Conservation (phyloP, 2,888 invertebrate species). For the Rhodophaea formosa region DNA sequence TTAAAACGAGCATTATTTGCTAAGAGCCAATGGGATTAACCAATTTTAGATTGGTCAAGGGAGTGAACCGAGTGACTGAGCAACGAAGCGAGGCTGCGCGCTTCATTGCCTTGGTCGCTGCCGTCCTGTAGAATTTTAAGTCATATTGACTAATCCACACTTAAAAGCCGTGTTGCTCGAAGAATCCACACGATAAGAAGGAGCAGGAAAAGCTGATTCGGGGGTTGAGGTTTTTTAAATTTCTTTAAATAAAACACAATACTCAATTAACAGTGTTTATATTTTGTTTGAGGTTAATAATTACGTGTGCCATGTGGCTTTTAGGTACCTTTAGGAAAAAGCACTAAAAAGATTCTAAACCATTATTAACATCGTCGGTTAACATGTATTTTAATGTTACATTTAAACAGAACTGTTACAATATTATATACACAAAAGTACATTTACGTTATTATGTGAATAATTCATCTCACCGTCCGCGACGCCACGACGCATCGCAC, state of each 20-base stretch:
- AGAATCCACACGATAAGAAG: too few relatives aligned
- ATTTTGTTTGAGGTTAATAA: constrained; percentile 76
- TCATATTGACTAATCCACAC: too few relatives aligned
- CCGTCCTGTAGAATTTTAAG: too few relatives aligned
- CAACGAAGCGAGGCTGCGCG: too few relatives aligned
- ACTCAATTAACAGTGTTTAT: constrained; percentile 79
- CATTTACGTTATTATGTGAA: constrained; percentile 33
- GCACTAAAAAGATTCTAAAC: constrained; percentile 72
- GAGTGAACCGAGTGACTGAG: too few relatives aligned
- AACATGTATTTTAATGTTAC: constrained; percentile 59
- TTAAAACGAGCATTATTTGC: too few relatives aligned
- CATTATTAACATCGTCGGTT: constrained; percentile 65
- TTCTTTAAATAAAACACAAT: constrained; percentile 45
- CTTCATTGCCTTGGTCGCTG: too few relatives aligned
- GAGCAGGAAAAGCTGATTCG: too few relatives aligned
- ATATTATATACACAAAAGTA: constrained; percentile 51
- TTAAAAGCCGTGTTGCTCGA: too few relatives aligned
- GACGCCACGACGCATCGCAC: constrained; percentile 2
- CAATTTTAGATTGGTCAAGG: too few relatives aligned
- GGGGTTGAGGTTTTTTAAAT: too few relatives aligned
- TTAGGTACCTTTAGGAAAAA: constrained; percentile 70
- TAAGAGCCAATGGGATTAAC: too few relatives aligned
- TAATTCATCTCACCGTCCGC: constrained; percentile 23
- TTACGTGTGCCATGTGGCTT: constrained; percentile 71
- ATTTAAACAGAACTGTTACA: constrained; percentile 56